Conservation (phyloP, 2,888 invertebrate genomes). For the Thecocarcelia acutangulata region DNA sequence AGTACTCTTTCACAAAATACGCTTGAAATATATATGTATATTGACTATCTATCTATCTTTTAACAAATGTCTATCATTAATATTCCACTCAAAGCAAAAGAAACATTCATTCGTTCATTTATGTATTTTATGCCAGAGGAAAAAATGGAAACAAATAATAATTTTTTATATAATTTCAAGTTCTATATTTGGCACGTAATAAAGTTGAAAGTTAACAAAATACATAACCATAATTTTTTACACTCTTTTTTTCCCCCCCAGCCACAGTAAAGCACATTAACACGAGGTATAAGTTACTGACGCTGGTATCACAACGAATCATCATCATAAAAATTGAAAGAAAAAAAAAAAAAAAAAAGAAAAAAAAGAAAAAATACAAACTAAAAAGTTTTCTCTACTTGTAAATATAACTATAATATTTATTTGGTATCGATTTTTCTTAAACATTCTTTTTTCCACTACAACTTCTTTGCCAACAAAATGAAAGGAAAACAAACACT, state of each 20-base stretch:
- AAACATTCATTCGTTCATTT: neutral
- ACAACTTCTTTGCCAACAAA: neutral
- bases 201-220: conserved; percentile 62
- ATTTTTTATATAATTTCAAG: conserved; percentile 35
- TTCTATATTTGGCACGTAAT: conserved; percentile 66
- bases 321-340: conserved; percentile 34
- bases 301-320: conserved; percentile 46
- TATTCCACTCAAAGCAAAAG: neutral
- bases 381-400: conserved; percentile 26
- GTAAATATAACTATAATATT: conserved; percentile 63
- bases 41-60: neutral
- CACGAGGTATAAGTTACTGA: conserved; percentile 38
- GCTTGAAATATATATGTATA: neutral
- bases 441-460: conserved; percentile 7
- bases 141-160: neutral
- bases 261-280: neutral
- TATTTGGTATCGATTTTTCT: conserved; percentile 64
- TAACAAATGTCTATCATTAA: conserved; percentile 31
- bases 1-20: neutral
- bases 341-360: no score
- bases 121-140: neutral
- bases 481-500: conserved; percentile 1
- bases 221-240: conserved; percentile 46
- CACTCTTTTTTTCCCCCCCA: neutral
- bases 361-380: conserved; percentile 40